Conservation (phyloP, 1,140 invertebrate genomes). For the Subanguina moxae region DNA sequence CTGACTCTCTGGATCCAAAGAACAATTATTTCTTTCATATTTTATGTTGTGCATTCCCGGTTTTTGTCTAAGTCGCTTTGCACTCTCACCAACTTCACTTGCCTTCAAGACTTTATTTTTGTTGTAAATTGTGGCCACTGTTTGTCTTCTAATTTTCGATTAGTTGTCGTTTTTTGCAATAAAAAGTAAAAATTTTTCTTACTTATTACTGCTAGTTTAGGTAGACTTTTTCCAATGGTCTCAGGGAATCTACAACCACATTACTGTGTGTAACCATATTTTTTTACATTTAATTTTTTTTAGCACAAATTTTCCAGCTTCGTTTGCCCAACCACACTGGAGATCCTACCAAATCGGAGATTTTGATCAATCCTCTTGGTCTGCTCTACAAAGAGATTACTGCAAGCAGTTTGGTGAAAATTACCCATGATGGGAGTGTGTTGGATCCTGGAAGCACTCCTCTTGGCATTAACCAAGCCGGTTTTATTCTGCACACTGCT, state of each 20-base stretch:
- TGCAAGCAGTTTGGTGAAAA: constrained; percentile 87
- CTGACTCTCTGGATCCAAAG: no score
- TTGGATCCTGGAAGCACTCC: constrained; percentile 85
- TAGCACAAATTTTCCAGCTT: constrained; percentile 6
- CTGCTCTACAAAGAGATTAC: constrained; percentile 90
- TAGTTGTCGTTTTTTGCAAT: no score
- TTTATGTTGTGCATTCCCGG: no score
- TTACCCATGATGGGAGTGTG: constrained; percentile 73
- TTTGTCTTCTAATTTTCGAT: no score
- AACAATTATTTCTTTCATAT: no score
- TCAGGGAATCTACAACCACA: constrained; percentile 74
- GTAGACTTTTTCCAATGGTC: constrained; percentile 95
- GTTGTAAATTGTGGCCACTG: no score
- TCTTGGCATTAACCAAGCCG: constrained; percentile 69
- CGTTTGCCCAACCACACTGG: constrained; percentile 11
- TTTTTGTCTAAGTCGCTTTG: no score
- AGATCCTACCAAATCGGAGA: constrained; percentile 66
- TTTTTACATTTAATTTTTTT: constrained; percentile 4
- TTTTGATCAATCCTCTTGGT: constrained; percentile 92
- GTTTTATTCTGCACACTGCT: constrained; percentile 83
- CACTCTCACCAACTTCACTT: no score
- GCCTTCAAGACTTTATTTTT: no score
- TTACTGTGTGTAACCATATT: constrained; percentile 67
- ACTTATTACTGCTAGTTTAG: no score
- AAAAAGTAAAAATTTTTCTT: no score